Percentiles rank a stretch among this genome's conserved stretches.
Conservation (phyloP, 2,888 invertebrate species). For the Serripes groenlandicus region DNA sequence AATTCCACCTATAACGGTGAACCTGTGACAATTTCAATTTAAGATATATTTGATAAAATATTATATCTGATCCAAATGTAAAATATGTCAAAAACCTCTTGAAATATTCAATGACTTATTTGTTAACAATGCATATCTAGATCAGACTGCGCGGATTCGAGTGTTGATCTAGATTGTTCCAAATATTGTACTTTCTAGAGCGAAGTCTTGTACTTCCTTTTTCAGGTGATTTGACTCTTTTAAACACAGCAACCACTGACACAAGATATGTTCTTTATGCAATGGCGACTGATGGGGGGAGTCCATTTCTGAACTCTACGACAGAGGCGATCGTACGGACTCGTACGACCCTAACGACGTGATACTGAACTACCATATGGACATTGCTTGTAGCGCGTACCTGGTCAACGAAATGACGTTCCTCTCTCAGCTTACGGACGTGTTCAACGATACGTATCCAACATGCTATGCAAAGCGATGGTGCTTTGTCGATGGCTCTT, state of each 20-base stretch:
- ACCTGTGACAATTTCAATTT: too few relatives aligned
- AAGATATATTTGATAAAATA: too few relatives aligned
- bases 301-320: constrained; percentile 56
- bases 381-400: constrained; percentile 66
- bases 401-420: constrained; percentile 65
- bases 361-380: constrained; percentile 67
- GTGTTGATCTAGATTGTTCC: too few relatives aligned
- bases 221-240: constrained; percentile 66
- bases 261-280: not conserved
- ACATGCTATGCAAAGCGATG: constrained; percentile 70
- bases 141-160: too few relatives aligned
- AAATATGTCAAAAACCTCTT: too few relatives aligned
- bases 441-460: constrained; percentile 65
- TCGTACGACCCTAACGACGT: constrained; percentile 73
- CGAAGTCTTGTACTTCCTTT: too few relatives aligned
- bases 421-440: constrained; percentile 68
- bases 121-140: too few relatives aligned
- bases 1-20: too few relatives aligned
- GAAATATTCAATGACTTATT: too few relatives aligned
- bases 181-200: too few relatives aligned
- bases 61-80: too few relatives aligned
- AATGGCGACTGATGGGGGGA: constrained; percentile 73
- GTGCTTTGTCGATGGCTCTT: constrained; percentile 70
- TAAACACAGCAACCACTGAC: constrained; percentile 51
- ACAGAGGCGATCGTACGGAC: constrained; percentile 76